Conservation (phyloP, 1,140 invertebrate genomes). For the Drosophila serrata region DNA sequence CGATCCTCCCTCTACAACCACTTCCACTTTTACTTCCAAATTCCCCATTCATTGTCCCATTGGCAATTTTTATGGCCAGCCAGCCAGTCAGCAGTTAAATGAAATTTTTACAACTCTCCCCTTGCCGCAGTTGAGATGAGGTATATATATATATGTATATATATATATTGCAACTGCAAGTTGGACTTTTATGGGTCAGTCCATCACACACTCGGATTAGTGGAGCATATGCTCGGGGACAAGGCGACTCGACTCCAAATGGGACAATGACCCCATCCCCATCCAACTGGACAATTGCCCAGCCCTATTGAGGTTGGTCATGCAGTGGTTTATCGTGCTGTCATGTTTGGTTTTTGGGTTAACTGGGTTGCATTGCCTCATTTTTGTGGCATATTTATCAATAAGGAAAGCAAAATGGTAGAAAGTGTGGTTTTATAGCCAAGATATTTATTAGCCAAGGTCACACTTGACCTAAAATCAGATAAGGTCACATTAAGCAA, state of each 20-base stretch:
- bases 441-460: neutral
- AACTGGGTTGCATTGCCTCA: neutral
- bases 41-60: conserved; percentile 55
- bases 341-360: neutral
- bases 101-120: conserved; percentile 58
- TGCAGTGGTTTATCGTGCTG: neutral
- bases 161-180: conserved; percentile 46
- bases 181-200: conserved; percentile 69
- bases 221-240: conserved; percentile 61
- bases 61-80: conserved; percentile 67
- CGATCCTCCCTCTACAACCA: neutral
- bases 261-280: conserved; percentile 23
- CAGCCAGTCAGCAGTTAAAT: conserved; percentile 34
- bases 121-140: neutral
- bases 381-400: neutral
- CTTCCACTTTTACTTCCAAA: conserved; percentile 5
- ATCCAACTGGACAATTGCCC: conserved; percentile 26
- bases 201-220: conserved; percentile 49
- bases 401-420: neutral
- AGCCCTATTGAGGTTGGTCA: conserved; percentile 49
- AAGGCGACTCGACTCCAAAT: conserved; percentile 13
- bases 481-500: neutral
- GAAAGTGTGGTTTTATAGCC: neutral
- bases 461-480: neutral
- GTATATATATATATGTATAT: neutral